phyloP scores from a whole-genome alignment of 2,888 invertebrate species.

The Cheilosia scutellata region DNA sequence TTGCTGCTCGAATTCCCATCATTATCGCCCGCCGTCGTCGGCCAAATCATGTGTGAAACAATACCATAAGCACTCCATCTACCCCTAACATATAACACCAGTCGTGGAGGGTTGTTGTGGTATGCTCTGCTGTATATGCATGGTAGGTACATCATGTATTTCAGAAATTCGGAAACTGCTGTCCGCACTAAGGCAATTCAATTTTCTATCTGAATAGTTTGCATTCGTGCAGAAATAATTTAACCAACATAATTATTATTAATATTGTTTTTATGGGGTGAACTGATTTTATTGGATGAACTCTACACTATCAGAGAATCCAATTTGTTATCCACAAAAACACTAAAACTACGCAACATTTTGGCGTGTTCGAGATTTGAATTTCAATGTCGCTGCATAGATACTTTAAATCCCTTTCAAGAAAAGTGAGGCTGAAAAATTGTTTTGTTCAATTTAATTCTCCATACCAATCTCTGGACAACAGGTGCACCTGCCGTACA shows the following conservation, averaged over 20 bases:
- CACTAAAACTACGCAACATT: too few species aligned
- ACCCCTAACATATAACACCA: background rate
- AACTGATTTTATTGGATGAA: constrained; percentile 65
- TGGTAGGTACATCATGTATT: background rate
- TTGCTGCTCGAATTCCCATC: constrained; percentile 1
- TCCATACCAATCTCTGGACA: constrained; percentile 15
- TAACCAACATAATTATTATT: constrained; percentile 63
- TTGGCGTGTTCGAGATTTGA: background rate
- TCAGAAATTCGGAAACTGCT: background rate
- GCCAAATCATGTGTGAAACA: constrained; percentile 38
- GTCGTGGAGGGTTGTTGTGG: background rate
- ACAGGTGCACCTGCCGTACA: constrained; percentile 58
- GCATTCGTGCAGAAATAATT: constrained; percentile 72
- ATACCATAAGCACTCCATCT: constrained; percentile 31
- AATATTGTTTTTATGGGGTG: constrained; percentile 54
- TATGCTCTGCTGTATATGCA: background rate
- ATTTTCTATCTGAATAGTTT: constrained; percentile 66
- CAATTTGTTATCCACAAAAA: constrained; percentile 22
- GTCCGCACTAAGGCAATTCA: constrained; percentile 41
- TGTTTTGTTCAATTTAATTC: constrained; percentile 2
- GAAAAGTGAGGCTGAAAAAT: constrained; percentile 2
- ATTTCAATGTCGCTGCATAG: background rate
- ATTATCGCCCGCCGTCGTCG: background rate
- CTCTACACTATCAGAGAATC: constrained; percentile 11
- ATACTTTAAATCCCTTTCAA: background rate